phyloP scores from a whole-genome alignment of 1,140 invertebrate genomes.

The Arion vulgaris region DNA sequence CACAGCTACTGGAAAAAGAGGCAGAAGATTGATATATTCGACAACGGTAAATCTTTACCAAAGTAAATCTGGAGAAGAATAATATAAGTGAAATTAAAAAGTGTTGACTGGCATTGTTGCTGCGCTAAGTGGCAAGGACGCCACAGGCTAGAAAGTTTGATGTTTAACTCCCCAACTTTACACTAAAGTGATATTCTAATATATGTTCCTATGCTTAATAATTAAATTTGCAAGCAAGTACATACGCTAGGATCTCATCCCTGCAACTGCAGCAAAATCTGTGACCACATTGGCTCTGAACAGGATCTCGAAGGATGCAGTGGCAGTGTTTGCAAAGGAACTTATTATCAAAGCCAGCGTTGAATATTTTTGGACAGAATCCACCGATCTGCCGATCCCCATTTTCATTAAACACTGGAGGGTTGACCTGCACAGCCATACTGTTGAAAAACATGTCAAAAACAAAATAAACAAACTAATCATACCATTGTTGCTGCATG shows the following conservation, averaged over 20 bases:
- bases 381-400: constrained; percentile 43
- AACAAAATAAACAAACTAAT: not conserved
- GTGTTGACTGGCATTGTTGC: no score
- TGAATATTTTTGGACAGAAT: constrained; percentile 54
- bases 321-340: constrained; percentile 56
- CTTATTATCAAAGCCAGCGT: constrained; percentile 52
- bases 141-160: no score
- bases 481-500: no score
- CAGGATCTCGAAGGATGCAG: constrained; percentile 78
- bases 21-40: no score
- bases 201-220: not conserved
- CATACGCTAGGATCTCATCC: constrained; percentile 82
- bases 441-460: no score
- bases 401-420: constrained; percentile 34
- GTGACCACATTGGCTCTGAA: constrained; percentile 88
- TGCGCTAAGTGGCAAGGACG: no score
- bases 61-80: no score
- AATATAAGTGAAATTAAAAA: no score
- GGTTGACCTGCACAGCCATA: constrained; percentile 23
- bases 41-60: no score
- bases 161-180: no score
- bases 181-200: no score
- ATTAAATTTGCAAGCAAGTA: not conserved
- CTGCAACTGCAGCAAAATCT: constrained; percentile 88
- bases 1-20: no score